Conservation (phyloP, 1,140 invertebrate genomes). For the Monomorium pharaonis region DNA sequence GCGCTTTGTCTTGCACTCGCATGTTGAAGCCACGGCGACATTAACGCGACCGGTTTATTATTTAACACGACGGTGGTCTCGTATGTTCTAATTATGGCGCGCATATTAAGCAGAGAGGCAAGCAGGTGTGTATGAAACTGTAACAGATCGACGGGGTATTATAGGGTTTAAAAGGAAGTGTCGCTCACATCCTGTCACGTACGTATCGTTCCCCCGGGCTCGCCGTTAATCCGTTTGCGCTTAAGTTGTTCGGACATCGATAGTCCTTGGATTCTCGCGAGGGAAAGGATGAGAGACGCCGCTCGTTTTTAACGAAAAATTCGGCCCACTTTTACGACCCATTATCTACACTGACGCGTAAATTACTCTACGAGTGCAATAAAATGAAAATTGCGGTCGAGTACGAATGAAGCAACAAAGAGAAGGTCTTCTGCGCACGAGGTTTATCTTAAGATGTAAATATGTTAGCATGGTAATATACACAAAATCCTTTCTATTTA, state of each 20-base stretch:
- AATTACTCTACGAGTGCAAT: constrained; percentile 10
- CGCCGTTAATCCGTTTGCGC: constrained; percentile 61
- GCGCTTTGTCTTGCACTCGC: constrained; percentile 1
- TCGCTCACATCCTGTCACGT: constrained; percentile 81
- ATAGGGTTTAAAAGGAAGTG: constrained; percentile 79
- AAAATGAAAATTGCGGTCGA: not conserved
- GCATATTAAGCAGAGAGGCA: constrained; percentile 72
- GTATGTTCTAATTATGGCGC: constrained; percentile 76
- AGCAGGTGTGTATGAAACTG: constrained; percentile 81
- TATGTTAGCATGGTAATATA: not conserved
- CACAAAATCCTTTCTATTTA: not conserved
- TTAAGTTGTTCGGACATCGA: constrained; percentile 40
- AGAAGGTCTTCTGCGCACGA: not conserved
- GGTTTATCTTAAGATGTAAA: not conserved
- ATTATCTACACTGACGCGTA: not conserved
- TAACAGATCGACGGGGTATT: constrained; percentile 77
- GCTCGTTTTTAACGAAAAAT: not conserved
- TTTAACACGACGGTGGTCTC: constrained; percentile 69
- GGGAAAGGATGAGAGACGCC: not conserved
- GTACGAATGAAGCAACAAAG: not conserved
- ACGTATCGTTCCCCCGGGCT: constrained; percentile 21
- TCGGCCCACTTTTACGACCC: not conserved
- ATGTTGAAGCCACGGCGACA: not conserved
- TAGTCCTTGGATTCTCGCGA: not conserved
- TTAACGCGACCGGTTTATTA: constrained; percentile 65